Evolutionary conservation across 2,888 invertebrate species (phyloP), one percentile per base, ranked within the genome.

Genomic region (Eupelmus urozonus): DNA sequence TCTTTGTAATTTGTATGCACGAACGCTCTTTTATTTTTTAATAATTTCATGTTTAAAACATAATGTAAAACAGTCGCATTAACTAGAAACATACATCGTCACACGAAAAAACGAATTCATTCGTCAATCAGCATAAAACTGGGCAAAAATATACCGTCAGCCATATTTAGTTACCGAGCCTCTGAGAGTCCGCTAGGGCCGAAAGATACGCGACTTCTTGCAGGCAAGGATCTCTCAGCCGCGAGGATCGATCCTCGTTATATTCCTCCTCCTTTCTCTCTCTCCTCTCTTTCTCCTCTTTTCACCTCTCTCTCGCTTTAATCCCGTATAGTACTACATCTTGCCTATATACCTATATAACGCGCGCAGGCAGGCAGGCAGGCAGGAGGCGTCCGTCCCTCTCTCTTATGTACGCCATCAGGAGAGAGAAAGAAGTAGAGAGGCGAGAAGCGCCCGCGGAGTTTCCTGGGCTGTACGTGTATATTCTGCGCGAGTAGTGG

Each of bases 211-310:
- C 40, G 70, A 27, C 16, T 23, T 29, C 40, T 53, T 34, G 42
- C 29, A 34, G 5, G 53, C 42, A 51, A 66, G 66, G 77, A 77
- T 77, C 72, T 77, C 66, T 72, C 60, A 20, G 42, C 63, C 49
- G 29, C 55, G 29, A 76, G 76, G 69, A 76, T 77, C 72, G 66
- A 77, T 77, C 66, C 77, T 71, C 77, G 66, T 71, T 76, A 66
- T 71, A 53, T 49, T 76, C 63, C 57, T 63, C 7, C 40, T 65
- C 49, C 23, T 11, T n/a, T n/a, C n/a, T n/a, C n/a, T n/a, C n/a
- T n/a, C n/a, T n/a, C n/a, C n/a, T n/a, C n/a, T 57, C 25, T 57
- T 57, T 18, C 45, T 45, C 51, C 20, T 69, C 40, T 69, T 51
- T 59, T 49, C 7, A 7, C 20, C 53, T 62, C 57, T 53, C 34